A percentile compares a stretch with the other conserved stretches of the same genome.
Evolutionary conservation across 2,113 vertebrate species (phyloP).

Genomic region (Odocoileus virginianus): DNA sequence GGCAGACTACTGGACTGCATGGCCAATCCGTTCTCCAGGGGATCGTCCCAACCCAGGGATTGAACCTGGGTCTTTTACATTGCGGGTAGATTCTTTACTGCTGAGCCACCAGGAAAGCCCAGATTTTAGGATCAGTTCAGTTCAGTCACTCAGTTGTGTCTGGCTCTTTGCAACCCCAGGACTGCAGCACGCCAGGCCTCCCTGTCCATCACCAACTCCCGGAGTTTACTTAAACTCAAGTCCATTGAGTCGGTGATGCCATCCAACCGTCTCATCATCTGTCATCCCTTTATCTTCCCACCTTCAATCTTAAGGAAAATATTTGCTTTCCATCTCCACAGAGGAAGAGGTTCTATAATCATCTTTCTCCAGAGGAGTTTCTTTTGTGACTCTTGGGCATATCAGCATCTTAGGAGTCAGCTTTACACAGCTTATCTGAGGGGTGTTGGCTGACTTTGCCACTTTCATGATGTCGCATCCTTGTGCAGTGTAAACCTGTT

Average conservation of each 20-base stretch:
- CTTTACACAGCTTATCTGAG: not conserved
- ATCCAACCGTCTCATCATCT: not conserved
- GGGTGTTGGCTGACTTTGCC: not conserved
- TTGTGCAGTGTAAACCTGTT: not conserved
- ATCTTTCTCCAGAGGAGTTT: not conserved
- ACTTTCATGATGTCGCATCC: not conserved
- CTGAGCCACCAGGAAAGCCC: not conserved
- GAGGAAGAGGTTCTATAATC: not conserved
- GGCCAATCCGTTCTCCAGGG: not conserved
- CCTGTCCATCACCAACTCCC: not conserved
- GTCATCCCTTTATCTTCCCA: not conserved
- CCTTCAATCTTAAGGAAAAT: not conserved
- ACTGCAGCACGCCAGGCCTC: not conserved
- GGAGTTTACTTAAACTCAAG: not conserved
- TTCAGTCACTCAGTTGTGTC: rapidly evolving
- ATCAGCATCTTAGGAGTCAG: not conserved
- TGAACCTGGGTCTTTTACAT: not conserved
- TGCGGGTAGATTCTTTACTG: not conserved
- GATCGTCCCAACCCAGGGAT: not conserved
- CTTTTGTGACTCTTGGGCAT: not conserved
- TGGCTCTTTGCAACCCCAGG: not conserved
- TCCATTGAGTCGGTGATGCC: rapidly evolving
- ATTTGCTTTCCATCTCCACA: rapidly evolving
- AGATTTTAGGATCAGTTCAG: not conserved
- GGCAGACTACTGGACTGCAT: not conserved